Evolutionary conservation across 2,797 vertebrate species (phyloP).

Genomic region (Caiman crocodilus): DNA sequence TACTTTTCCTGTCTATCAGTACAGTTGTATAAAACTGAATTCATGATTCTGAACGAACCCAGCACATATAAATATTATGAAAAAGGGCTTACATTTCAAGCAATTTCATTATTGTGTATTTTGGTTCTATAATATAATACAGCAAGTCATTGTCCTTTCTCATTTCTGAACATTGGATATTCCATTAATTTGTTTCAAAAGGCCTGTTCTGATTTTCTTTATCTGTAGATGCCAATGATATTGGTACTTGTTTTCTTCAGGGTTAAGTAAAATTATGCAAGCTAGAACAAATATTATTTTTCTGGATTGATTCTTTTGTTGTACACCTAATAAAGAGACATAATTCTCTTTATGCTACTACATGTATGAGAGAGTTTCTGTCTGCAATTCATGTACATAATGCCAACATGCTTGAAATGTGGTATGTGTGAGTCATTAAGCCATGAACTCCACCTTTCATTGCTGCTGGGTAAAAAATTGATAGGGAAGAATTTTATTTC

Average conservation of each 20-base stretch:
- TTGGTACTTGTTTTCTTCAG: background rate
- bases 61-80: background rate
- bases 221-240: background rate
- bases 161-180: background rate
- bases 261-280: background rate
- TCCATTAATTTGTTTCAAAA: background rate
- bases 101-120: background rate
- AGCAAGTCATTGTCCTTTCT: background rate
- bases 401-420: background rate
- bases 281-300: background rate
- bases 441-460: background rate
- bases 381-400: background rate
- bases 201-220: constrained; percentile 11
- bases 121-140: background rate
- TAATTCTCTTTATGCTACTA: background rate
- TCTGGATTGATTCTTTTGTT: background rate
- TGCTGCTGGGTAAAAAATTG: background rate
- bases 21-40: background rate
- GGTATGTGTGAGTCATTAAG: background rate
- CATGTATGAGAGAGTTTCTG: background rate
- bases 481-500: background rate
- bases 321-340: background rate
- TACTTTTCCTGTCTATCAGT: background rate
- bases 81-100: background rate
- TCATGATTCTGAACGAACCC: background rate